Conservation (phyloP, 2,888 invertebrate genomes). For the Leucophenga montana region DNA sequence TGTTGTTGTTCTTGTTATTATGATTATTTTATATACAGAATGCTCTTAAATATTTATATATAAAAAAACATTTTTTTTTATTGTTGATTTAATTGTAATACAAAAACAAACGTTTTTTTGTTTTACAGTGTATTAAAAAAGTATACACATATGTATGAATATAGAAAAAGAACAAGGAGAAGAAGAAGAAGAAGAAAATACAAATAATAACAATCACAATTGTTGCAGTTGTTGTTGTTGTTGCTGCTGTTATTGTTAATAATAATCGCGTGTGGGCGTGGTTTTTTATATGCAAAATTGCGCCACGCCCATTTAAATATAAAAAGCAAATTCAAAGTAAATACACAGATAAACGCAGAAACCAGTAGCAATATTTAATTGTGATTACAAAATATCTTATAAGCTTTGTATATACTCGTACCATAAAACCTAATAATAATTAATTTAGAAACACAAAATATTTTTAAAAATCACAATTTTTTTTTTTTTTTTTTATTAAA, state of each 20-base stretch:
- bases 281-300: constrained; percentile 37
- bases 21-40: constrained; percentile 32
- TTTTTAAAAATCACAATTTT: constrained; percentile 9
- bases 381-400: constrained; percentile 53
- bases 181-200: too few species aligned
- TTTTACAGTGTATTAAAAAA: constrained; percentile 42
- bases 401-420: constrained; percentile 41
- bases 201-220: not conserved
- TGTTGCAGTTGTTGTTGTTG: constrained; percentile 29
- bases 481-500: not conserved
- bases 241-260: constrained; percentile 1
- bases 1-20: not conserved
- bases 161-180: constrained; percentile 29
- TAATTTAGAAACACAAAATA: constrained; percentile 12
- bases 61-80: constrained; percentile 50
- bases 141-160: constrained; percentile 46
- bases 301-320: not conserved
- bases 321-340: too few species aligned
- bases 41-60: not conserved
- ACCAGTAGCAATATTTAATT: constrained; percentile 58
- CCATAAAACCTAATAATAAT: too few species aligned
- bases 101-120: constrained; percentile 34
- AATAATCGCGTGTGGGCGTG: constrained; percentile 5
- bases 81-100: constrained; percentile 64
- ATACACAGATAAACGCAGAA: not conserved